These are phyloP conservation scores for Neodiprion pinetum DNA, from an alignment of 1,140 invertebrate species.

Conservation along the genomic window DNA sequence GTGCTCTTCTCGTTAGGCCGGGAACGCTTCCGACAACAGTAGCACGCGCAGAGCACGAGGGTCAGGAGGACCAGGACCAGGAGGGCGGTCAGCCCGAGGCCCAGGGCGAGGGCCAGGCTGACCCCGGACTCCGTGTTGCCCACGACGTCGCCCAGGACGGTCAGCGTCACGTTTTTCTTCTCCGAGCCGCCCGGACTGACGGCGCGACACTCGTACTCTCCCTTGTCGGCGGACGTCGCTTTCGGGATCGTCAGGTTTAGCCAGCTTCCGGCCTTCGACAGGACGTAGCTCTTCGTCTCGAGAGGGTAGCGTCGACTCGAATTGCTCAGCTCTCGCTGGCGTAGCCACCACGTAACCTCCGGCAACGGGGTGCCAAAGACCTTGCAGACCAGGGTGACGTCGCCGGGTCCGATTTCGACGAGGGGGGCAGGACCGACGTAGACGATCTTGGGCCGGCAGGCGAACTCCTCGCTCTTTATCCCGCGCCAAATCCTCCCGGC, in stretches of 20 bases:
- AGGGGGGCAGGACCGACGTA: conserved; percentile 62
- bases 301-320: conserved; percentile 41
- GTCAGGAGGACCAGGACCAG: conserved; percentile 68
- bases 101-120: conserved; percentile 58
- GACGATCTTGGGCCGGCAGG: conserved; percentile 79
- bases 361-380: conserved; percentile 79
- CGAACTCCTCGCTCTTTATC: conserved; percentile 76
- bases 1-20: conserved; percentile 66
- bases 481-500: conserved; percentile 75
- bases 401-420: conserved; percentile 66
- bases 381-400: conserved; percentile 79
- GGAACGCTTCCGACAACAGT: conserved; percentile 66
- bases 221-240: conserved; percentile 76
- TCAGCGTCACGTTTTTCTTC: conserved; percentile 74
- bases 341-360: conserved; percentile 72
- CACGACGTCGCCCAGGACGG: conserved; percentile 61
- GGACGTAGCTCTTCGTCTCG: conserved; percentile 58
- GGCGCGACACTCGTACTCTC: conserved; percentile 87
- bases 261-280: conserved; percentile 66
- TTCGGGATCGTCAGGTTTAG: conserved; percentile 79
- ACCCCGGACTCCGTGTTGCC: conserved; percentile 56
- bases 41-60: conserved; percentile 71
- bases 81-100: conserved; percentile 58
- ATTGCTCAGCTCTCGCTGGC: conserved; percentile 43
- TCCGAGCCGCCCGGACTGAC: conserved; percentile 84